phyloP scores from a whole-genome alignment of 2,113 vertebrate species.

The Nothocercus nigrocapillus region DNA sequence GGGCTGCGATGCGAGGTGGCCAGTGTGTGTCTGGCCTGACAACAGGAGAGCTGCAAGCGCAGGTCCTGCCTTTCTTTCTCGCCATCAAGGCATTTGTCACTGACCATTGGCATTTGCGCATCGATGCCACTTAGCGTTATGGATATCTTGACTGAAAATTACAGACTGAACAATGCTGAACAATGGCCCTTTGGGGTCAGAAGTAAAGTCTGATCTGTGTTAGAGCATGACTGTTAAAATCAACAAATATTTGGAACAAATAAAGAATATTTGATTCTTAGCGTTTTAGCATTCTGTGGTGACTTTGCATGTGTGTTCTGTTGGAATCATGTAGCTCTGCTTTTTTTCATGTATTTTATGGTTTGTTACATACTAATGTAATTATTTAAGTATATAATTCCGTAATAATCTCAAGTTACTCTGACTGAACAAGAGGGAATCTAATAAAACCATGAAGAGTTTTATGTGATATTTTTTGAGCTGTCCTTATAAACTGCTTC shows the following conservation, averaged over 20 bases:
- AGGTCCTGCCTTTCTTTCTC: neutral
- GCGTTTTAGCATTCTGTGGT: neutral
- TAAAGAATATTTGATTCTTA: neutral
- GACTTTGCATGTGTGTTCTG: neutral
- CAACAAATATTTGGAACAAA: neutral
- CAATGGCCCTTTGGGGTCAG: neutral
- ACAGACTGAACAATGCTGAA: neutral
- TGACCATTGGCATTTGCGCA: accelerated
- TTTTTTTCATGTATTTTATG: neutral
- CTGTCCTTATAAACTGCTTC: neutral
- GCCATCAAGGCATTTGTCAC: neutral
- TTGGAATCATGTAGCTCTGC: neutral
- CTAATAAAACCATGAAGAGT: neutral
- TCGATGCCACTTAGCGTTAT: neutral
- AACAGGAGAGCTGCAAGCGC: too few species aligned
- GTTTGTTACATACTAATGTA: neutral
- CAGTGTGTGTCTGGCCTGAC: accelerated
- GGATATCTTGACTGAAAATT: neutral
- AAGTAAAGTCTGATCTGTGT: neutral
- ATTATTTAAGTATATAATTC: neutral
- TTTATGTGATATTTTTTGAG: neutral
- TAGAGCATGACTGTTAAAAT: neutral
- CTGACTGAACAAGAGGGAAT: conserved; percentile 1
- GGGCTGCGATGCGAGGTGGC: neutral
- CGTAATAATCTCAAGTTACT: conserved; percentile 3